These are phyloP conservation scores for Cyclina sinensis DNA, from an alignment of 1,140 invertebrate species.

Conservation along the genomic window DNA sequence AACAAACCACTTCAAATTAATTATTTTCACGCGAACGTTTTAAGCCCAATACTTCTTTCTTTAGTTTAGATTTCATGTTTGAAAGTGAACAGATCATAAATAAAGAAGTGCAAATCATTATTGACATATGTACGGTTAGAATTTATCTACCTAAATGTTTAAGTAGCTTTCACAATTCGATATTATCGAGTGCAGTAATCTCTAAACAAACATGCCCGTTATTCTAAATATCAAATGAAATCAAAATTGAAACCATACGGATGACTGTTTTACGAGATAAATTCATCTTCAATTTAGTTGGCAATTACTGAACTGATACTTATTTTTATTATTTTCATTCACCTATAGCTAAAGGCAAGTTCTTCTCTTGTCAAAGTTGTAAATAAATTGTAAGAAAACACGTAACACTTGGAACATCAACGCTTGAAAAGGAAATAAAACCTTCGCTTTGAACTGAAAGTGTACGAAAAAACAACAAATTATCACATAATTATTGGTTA, in stretches of 20 bases:
- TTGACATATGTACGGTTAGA: background rate
- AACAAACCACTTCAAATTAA: background rate
- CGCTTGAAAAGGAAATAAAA: no score
- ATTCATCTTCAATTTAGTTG: no score
- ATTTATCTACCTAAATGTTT: conserved; percentile 15
- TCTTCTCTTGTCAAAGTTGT: no score
- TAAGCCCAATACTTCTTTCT: background rate
- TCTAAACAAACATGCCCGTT: background rate
- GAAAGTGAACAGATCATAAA: background rate
- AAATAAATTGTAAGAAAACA: no score
- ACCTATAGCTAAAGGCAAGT: no score
- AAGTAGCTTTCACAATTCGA: conserved; percentile 23
- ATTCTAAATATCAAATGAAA: background rate
- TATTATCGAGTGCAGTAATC: conserved; percentile 7
- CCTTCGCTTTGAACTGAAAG: no score
- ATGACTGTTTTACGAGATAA: no score
- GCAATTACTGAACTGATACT: no score
- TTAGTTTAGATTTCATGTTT: background rate
- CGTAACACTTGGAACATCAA: no score
- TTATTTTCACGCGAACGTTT: background rate
- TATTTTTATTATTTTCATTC: no score
- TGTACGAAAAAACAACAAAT: no score
- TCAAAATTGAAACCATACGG: conserved; percentile 12
- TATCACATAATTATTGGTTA: no score
- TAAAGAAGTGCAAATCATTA: background rate